phyloP scores from a whole-genome alignment of 2,888 invertebrate species.

The Conus canariensis region DNA sequence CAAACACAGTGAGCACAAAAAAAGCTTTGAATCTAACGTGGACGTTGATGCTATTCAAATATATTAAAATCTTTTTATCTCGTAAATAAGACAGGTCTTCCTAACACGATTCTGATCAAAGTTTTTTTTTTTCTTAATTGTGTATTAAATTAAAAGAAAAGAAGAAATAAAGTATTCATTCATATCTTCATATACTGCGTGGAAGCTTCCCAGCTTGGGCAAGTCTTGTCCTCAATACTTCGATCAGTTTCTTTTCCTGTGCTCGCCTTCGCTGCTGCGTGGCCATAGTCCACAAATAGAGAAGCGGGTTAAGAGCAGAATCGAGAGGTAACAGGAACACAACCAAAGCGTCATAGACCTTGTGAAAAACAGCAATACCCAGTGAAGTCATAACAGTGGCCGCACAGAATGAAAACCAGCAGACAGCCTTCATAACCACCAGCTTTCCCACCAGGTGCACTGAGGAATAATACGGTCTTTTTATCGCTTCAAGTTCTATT shows the following conservation, averaged over 20 bases:
- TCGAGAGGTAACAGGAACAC: background rate
- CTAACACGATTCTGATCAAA: too few species aligned
- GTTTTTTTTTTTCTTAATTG: too few species aligned
- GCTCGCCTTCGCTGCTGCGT: background rate
- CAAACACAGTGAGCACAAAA: too few species aligned
- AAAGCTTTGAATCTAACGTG: too few species aligned
- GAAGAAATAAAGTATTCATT: too few species aligned
- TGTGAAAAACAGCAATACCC: background rate
- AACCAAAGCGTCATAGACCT: background rate
- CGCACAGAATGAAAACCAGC: background rate
- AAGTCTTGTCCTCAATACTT: background rate
- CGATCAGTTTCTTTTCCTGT: background rate
- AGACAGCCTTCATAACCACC: background rate
- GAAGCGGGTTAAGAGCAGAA: background rate
- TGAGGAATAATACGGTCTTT: background rate
- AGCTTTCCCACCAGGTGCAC: background rate
- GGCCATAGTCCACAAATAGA: background rate
- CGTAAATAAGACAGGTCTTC: too few species aligned
- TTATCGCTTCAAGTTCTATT: background rate
- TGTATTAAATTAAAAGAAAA: too few species aligned
- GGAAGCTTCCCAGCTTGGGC: too few species aligned
- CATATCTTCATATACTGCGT: too few species aligned
- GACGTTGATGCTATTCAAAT: too few species aligned
- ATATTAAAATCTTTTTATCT: too few species aligned
- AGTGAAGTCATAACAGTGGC: background rate